Evolutionary conservation across 2,113 vertebrate genomes (phyloP).

Genomic region (Bostrychus sinensis): DNA sequence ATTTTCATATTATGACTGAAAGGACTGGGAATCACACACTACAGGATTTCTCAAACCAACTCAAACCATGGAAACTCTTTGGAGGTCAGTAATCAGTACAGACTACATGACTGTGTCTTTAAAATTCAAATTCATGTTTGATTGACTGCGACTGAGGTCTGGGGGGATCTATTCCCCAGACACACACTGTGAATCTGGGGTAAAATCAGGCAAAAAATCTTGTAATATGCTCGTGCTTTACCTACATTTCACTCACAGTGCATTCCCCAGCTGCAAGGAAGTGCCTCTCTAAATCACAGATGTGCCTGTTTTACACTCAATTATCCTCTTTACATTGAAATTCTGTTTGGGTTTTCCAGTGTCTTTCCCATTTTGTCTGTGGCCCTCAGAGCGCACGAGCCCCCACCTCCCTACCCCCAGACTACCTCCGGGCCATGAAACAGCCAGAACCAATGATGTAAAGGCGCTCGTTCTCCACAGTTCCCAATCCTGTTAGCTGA

Average conservation of each 20-base stretch:
- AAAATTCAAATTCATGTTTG: background rate
- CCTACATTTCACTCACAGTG: background rate
- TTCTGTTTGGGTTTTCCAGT: background rate
- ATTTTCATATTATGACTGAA: too few species aligned
- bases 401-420: too few species aligned
- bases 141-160: too few species aligned
- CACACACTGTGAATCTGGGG: too few species aligned
- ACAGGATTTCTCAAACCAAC: too few species aligned
- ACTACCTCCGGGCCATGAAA: slow-evolving; percentile 33
- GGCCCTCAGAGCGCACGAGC: background rate
- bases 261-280: background rate
- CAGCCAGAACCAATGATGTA: slow-evolving; percentile 52
- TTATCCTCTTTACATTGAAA: background rate
- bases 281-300: slow-evolving; percentile 2
- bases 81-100: too few species aligned
- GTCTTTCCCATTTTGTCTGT: background rate
- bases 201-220: too few species aligned
- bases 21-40: too few species aligned
- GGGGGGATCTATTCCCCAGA: too few species aligned
- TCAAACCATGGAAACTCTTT: too few species aligned
- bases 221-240: background rate
- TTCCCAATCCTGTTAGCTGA: slow-evolving; percentile 43
- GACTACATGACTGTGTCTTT: background rate
- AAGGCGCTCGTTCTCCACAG: slow-evolving; percentile 51
- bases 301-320: background rate